Base-by-base conservation (phyloP, 1,140 invertebrate species). In the Drosophila pseudoananassae region DNA sequence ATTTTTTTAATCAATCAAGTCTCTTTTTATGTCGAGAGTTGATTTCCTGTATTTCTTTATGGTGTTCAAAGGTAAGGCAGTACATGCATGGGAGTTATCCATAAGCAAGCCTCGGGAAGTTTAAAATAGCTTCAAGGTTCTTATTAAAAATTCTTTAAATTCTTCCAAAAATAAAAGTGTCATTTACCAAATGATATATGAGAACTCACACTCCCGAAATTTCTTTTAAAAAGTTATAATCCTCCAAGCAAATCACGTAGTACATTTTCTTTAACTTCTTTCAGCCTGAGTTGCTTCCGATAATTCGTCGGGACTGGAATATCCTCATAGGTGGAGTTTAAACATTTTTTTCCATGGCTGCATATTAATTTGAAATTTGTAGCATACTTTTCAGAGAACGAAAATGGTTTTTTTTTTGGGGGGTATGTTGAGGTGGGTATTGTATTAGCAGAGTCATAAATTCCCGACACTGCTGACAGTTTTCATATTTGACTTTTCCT, bases 361-460 rank as follows among this genome's bases (percentile, higher is more conserved):
- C 79, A 83, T 84, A 83, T 83, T 83, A 83, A 83, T 83, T 76
- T 66, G 63, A 78, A 83, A 83, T 83, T 83, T 83, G 79, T 83
- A 83, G 79, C 79, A 64, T 78, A 75, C 79, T 83, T 82, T 76
- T 47, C 52, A 54, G 49, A 23, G 63, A 40, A 31, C 29, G 25
- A 23, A 40, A 61, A 61, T 63, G 25, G n/a, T 31, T 46, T 14
- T 47, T 33, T 74, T 46, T 46, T 46, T 46, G 6, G 4, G 15
- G 15, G 43, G 38, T 58, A 43, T 17, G 6, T 43, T 17, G 54
- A 66, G 40, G 54, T 73, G 60, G 68, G 60, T 55, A 54, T 58
- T 65, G 60, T 74, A 77, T 83, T 83, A 83, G 78, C 60, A 75
- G 59, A 83, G 80, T 56, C 79, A 84, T 83, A 83, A 83, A 83